Conservation (phyloP, 1,140 invertebrate species). For the Drosophila leontia region DNA sequence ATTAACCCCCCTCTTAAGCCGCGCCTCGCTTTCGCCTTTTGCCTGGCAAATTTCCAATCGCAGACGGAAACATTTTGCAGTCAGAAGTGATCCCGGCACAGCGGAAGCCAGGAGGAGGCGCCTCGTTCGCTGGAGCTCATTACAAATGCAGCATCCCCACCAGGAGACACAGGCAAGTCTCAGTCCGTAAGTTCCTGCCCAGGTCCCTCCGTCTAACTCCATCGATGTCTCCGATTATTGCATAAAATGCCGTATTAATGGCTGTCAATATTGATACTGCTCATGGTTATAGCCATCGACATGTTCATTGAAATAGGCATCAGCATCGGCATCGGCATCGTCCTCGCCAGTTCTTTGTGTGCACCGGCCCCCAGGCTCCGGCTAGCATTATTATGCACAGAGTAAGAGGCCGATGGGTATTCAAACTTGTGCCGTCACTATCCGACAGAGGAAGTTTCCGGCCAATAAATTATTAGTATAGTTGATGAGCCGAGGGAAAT, state of each 20-base stretch:
- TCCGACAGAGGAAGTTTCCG: slow-evolving; percentile 13
- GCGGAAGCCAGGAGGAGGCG: slow-evolving; percentile 53
- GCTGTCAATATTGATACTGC: slow-evolving; percentile 65
- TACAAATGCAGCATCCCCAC: slow-evolving; percentile 61
- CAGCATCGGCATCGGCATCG: slow-evolving; percentile 18
- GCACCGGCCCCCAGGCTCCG: not conserved
- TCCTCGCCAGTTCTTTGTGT: slow-evolving; percentile 10
- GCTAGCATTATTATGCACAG: not conserved
- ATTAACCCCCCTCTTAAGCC: slow-evolving; percentile 50
- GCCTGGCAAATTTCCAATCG: slow-evolving; percentile 63
- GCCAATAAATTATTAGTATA: slow-evolving; percentile 17
- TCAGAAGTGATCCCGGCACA: slow-evolving; percentile 54
- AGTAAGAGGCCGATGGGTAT: slow-evolving; percentile 15
- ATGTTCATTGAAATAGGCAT: slow-evolving; percentile 10
- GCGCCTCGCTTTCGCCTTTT: not conserved
- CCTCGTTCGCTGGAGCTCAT: slow-evolving; percentile 65
- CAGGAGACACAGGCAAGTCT: slow-evolving; percentile 19
- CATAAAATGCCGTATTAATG: slow-evolving; percentile 63
- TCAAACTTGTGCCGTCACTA: not conserved
- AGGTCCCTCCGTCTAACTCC: not conserved
- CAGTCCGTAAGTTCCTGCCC: slow-evolving; percentile 3
- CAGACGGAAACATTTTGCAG: slow-evolving; percentile 62
- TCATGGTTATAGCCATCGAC: slow-evolving; percentile 29
- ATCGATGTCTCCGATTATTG: slow-evolving; percentile 46
- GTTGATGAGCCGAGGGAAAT: not conserved